Evolutionary conservation across 1,140 invertebrate species (phyloP).

Genomic region (Aphaenogaster ashmeadi): DNA sequence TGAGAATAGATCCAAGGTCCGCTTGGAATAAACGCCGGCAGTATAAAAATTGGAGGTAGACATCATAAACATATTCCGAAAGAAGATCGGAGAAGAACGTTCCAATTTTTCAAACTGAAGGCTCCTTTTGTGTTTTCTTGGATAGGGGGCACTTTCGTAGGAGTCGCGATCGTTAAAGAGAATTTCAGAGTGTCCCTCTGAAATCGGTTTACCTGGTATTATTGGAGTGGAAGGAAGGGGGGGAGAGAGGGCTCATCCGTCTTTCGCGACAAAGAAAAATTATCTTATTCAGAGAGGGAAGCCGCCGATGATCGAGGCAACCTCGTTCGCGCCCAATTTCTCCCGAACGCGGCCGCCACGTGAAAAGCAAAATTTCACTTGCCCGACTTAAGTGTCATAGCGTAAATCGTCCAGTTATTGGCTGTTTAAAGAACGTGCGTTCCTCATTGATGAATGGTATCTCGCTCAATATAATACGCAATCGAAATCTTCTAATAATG

Average conservation of each 20-base stretch:
- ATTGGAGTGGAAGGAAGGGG: too few species aligned
- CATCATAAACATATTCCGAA: too few species aligned
- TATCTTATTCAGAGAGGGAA: constrained; percentile 12
- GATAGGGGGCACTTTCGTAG: not conserved
- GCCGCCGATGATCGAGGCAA: constrained; percentile 31
- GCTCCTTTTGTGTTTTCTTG: not conserved
- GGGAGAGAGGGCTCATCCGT: not conserved
- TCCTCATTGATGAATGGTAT: not conserved
- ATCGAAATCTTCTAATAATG: not conserved
- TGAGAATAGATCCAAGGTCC: constrained; percentile 21
- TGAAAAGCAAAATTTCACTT: constrained; percentile 59
- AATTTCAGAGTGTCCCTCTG: not conserved
- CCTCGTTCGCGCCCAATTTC: constrained; percentile 50
- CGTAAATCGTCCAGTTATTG: constrained; percentile 40
- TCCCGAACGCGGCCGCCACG: constrained; percentile 37
- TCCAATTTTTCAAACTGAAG: not conserved
- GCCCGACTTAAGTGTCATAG: constrained; percentile 49
- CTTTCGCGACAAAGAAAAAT: constrained; percentile 42
- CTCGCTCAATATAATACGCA: not conserved
- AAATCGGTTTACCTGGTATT: not conserved
- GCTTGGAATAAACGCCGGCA: not conserved
- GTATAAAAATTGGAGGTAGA: not conserved
- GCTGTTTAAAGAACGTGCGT: not conserved
- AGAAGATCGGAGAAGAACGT: too few species aligned
- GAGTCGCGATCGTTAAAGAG: not conserved